Percentiles rank a stretch among this genome's conserved stretches.
Conservation (phyloP, 2,113 vertebrate genomes). For the Pionites leucogaster region DNA sequence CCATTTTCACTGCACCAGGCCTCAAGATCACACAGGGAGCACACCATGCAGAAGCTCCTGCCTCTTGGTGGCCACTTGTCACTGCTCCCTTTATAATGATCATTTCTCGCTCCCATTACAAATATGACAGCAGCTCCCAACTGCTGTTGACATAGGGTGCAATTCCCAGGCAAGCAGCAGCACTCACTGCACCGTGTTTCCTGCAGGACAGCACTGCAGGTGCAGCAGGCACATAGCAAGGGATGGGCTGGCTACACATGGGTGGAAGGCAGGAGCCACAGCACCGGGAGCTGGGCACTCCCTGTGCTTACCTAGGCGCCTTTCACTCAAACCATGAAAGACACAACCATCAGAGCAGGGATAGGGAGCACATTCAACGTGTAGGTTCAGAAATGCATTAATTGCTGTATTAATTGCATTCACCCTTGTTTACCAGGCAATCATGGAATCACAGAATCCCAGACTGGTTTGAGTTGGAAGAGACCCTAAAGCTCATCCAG, state of each 20-base stretch:
- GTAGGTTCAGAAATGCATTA: neutral
- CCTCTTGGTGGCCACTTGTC: neutral
- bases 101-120: neutral
- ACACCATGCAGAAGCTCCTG: neutral
- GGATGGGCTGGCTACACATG: fast-evolving
- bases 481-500: neutral
- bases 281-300: fast-evolving
- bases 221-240: fast-evolving
- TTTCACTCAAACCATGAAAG: neutral
- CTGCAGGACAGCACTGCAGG: fast-evolving
- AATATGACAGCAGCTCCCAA: neutral
- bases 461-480: neutral
- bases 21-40: neutral
- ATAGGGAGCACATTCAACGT: fast-evolving
- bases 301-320: neutral
- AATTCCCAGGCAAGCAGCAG: neutral
- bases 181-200: neutral
- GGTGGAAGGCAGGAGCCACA: neutral
- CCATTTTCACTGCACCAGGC: neutral
- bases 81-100: fast-evolving
- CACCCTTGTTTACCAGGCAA: neutral
- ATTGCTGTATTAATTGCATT: too few relatives aligned
- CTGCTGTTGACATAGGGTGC: neutral
- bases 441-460: neutral
- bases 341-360: neutral